A percentile compares a stretch with the other conserved stretches of the same genome.
Evolutionary conservation across 2,113 vertebrate species (phyloP).

Genomic region (Genyomyrus donnyi): DNA sequence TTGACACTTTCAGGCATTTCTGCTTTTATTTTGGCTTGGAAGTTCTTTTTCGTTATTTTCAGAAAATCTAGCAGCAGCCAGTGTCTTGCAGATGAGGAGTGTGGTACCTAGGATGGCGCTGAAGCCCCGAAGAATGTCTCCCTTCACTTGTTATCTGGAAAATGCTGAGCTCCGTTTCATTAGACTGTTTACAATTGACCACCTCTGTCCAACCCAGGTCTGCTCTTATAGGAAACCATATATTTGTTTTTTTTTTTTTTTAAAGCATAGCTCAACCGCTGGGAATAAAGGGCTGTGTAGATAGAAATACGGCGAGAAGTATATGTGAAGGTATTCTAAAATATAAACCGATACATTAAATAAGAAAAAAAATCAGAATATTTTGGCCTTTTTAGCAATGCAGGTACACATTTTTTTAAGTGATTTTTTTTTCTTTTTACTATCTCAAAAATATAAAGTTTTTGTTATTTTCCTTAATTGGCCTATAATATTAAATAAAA

Average conservation of each 20-base stretch:
- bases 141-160: not conserved
- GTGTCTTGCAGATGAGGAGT: not conserved
- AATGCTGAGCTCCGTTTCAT: not conserved
- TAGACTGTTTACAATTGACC: not conserved
- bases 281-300: not conserved
- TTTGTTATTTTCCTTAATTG: conserved; percentile 59
- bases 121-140: not conserved
- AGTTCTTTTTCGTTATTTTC: not conserved
- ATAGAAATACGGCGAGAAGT: not conserved
- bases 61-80: not conserved
- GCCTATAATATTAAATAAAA: conserved; percentile 71
- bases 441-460: conserved; percentile 77
- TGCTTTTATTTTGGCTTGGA: not conserved
- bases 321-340: not conserved
- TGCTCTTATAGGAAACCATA: not conserved
- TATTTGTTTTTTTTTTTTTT: not conserved
- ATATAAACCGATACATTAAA: conserved; percentile 23
- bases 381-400: conserved; percentile 68
- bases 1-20: not conserved
- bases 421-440: conserved; percentile 45
- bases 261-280: not conserved
- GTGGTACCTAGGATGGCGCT: not conserved
- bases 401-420: conserved; percentile 62
- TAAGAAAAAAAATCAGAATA: conserved; percentile 30
- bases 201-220: not conserved